Evolutionary conservation across 1,140 invertebrate species (phyloP).

Genomic region (Cydia pomonella): DNA sequence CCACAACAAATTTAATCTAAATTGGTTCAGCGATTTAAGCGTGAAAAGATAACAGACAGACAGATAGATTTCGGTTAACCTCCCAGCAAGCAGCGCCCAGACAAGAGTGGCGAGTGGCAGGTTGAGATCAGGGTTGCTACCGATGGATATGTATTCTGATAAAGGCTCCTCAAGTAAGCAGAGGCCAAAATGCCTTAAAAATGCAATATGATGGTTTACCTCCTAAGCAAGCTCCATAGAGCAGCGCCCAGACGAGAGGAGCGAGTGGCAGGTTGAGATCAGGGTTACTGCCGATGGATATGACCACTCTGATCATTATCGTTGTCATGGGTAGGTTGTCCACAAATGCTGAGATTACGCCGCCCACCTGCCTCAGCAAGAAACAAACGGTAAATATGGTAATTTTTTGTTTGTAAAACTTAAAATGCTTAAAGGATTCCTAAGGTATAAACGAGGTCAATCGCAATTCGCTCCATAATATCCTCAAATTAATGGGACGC

Average conservation of each 20-base stretch:
- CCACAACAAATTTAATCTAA: too few species aligned
- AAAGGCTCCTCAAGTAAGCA: slow-evolving; percentile 65
- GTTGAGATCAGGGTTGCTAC: slow-evolving; percentile 81
- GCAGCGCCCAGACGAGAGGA: slow-evolving; percentile 89
- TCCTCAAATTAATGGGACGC: too few species aligned
- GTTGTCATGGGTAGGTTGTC: slow-evolving; percentile 93
- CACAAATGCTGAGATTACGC: slow-evolving; percentile 89
- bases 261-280: slow-evolving; percentile 85
- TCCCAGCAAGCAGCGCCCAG: slow-evolving; percentile 55
- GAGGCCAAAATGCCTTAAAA: too few species aligned
- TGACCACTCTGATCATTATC: slow-evolving; percentile 91
- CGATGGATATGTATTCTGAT: slow-evolving; percentile 85
- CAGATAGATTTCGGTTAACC: too few species aligned
- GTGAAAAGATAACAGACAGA: too few species aligned
- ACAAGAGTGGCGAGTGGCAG: slow-evolving; percentile 88
- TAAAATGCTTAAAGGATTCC: too few species aligned
- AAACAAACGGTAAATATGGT: too few species aligned
- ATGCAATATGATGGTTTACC: slow-evolving; percentile 82
- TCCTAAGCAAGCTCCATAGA: slow-evolving; percentile 91
- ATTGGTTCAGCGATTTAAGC: too few species aligned
- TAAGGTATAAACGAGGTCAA: too few species aligned
- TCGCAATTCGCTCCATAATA: too few species aligned
- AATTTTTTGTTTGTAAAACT: too few species aligned
- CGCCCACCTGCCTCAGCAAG: slow-evolving; percentile 87
- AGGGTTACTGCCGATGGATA: slow-evolving; percentile 82